Evolutionary conservation across 2,888 invertebrate genomes (phyloP).

Genomic region (Parnassius glacialis): DNA sequence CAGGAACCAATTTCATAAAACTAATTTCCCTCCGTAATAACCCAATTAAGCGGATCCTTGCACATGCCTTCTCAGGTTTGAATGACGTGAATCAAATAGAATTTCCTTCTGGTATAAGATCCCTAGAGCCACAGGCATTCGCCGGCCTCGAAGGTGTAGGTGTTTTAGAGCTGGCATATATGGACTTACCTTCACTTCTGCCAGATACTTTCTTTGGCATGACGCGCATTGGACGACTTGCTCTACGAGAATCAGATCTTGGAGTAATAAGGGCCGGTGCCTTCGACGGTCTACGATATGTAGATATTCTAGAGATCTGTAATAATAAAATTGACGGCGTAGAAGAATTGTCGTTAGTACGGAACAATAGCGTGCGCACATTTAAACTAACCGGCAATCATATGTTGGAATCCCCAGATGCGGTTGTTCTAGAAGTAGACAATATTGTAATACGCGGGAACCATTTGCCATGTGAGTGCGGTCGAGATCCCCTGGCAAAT

Average conservation of each 20-base stretch:
- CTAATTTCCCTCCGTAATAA: slow-evolving; percentile 92
- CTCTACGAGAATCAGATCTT: slow-evolving; percentile 91
- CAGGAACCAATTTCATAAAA: slow-evolving; percentile 91
- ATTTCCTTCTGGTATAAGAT: slow-evolving; percentile 88
- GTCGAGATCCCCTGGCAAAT: slow-evolving; percentile 88
- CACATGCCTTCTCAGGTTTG: slow-evolving; percentile 91
- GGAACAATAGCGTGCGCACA: slow-evolving; percentile 85
- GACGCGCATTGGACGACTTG: slow-evolving; percentile 86
- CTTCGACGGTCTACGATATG: slow-evolving; percentile 87
- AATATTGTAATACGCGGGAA: slow-evolving; percentile 87
- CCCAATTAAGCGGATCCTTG: slow-evolving; percentile 89
- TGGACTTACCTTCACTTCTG: slow-evolving; percentile 88
- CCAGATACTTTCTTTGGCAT: slow-evolving; percentile 89
- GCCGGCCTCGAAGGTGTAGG: slow-evolving; percentile 91
- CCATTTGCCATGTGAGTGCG: slow-evolving; percentile 94
- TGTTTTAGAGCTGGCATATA: slow-evolving; percentile 89
- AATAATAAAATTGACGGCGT: slow-evolving; percentile 93
- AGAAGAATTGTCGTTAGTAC: slow-evolving; percentile 86
- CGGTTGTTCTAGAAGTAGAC: slow-evolving; percentile 86
- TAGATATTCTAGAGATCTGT: slow-evolving; percentile 87
- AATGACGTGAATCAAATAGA: slow-evolving; percentile 91
- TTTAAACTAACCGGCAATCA: slow-evolving; percentile 91
- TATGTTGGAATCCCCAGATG: slow-evolving; percentile 88
- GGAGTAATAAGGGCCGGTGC: slow-evolving; percentile 87
- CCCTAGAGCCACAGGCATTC: slow-evolving; percentile 90